These are phyloP conservation scores for Notarius quadriscutis DNA, from an alignment of 2,113 vertebrate species.

Conservation along the genomic window DNA sequence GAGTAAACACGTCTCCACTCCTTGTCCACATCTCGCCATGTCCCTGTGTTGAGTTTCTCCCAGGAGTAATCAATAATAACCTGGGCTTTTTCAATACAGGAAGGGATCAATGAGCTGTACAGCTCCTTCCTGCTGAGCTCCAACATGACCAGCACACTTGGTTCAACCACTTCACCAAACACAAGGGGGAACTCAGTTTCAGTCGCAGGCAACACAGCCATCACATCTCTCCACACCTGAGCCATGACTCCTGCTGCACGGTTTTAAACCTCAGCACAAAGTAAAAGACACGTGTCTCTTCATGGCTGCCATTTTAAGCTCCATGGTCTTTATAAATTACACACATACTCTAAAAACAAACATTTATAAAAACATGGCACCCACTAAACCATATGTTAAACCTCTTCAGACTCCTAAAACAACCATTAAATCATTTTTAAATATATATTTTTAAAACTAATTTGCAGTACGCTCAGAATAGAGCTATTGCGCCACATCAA, in stretches of 20 bases:
- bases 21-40: conserved; percentile 81
- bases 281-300: background rate
- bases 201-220: conserved; percentile 65
- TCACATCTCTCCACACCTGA: conserved; percentile 68
- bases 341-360: background rate
- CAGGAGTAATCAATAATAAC: conserved; percentile 81
- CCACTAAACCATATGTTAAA: background rate
- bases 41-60: conserved; percentile 85
- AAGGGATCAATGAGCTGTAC: conserved; percentile 52
- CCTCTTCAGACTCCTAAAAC: background rate
- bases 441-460: background rate
- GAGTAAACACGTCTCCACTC: conserved; percentile 86
- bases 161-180: conserved; percentile 71
- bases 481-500: background rate
- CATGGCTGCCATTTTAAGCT: background rate
- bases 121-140: conserved; percentile 65
- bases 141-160: conserved; percentile 67
- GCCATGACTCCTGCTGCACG: conserved; percentile 53
- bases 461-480: background rate
- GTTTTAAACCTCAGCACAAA: background rate
- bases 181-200: conserved; percentile 69
- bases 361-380: background rate
- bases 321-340: background rate
- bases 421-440: background rate
- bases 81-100: conserved; percentile 67